Evolutionary conservation across 2,113 vertebrate species (phyloP).

Genomic region (Castor canadensis): DNA sequence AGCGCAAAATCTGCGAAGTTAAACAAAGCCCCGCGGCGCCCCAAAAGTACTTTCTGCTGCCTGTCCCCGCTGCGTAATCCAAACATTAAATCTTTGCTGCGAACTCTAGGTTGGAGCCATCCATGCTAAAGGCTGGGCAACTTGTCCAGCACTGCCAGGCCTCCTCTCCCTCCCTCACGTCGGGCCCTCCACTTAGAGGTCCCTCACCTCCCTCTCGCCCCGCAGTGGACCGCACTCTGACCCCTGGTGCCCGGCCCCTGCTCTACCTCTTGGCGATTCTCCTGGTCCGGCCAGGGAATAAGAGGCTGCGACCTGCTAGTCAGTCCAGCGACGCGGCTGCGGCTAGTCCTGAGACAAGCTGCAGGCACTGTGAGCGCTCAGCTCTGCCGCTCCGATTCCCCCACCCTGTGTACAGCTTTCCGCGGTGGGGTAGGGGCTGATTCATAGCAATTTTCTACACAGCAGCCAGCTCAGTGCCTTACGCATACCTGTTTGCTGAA

Average conservation of each 20-base stretch:
- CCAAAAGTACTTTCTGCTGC: not conserved
- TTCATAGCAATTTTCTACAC: conserved; percentile 69
- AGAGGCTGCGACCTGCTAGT: conserved; percentile 20
- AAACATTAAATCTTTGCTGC: not conserved
- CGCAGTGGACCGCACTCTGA: not conserved
- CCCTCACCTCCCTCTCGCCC: not conserved
- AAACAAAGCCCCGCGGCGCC: not conserved
- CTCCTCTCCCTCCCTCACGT: not conserved
- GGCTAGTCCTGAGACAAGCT: conserved; percentile 38
- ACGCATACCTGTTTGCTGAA: conserved; percentile 69
- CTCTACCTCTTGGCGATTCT: conserved; percentile 62
- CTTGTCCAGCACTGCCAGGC: not conserved
- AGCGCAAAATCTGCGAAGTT: conserved; percentile 40
- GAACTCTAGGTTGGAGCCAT: not conserved
- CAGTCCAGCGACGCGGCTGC: not conserved
- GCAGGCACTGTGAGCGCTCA: not conserved
- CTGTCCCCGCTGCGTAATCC: not conserved
- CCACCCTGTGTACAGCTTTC: conserved; percentile 29
- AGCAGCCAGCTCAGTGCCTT: conserved; percentile 59
- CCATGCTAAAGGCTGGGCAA: not conserved
- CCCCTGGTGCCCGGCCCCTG: not conserved
- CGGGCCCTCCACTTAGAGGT: not conserved
- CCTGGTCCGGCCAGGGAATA: conserved; percentile 32
- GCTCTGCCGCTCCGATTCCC: conserved; percentile 33
- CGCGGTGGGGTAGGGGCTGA: conserved; percentile 57